Percentiles rank a stretch among this genome's conserved stretches.
phyloP scores from a whole-genome alignment of 2,888 invertebrate genomes.

The Eupeodes latifasciatus region DNA sequence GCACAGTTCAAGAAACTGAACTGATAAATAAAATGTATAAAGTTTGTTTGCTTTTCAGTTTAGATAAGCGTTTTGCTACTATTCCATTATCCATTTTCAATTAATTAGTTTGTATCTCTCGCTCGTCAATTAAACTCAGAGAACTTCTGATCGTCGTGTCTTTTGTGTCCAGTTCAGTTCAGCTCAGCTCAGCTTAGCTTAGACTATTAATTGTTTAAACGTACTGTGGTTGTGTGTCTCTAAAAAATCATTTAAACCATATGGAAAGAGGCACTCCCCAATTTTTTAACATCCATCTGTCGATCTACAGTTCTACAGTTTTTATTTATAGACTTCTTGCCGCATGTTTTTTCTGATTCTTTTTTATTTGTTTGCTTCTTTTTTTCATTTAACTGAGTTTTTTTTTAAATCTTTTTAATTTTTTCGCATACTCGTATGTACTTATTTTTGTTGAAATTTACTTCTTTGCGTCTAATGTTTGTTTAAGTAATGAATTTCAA shows the following conservation, averaged over 20 bases:
- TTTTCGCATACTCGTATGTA: constrained; percentile 17
- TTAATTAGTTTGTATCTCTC: constrained; percentile 53
- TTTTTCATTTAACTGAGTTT: constrained; percentile 57
- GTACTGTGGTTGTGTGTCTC: constrained; percentile 16
- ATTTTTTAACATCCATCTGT: constrained; percentile 55
- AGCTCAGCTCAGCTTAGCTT: background rate
- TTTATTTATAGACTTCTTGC: constrained; percentile 72
- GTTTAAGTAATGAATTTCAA: constrained; percentile 73
- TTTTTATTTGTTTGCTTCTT: constrained; percentile 60
- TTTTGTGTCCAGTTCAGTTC: background rate
- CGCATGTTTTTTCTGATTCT: constrained; percentile 56
- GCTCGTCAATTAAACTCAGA: constrained; percentile 27
- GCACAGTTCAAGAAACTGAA: constrained; percentile 70
- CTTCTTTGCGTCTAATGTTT: constrained; percentile 66
- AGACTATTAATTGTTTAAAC: constrained; percentile 34
- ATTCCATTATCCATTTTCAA: constrained; percentile 58
- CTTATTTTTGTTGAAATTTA: constrained; percentile 55
- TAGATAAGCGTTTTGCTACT: constrained; percentile 65
- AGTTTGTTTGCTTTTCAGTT: constrained; percentile 42
- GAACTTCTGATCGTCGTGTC: constrained; percentile 11
- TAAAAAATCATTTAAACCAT: constrained; percentile 30
- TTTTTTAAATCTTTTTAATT: constrained; percentile 26
- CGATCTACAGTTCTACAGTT: constrained; percentile 41
- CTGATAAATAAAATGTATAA: constrained; percentile 49
- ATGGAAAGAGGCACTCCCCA: constrained; percentile 70